Evolutionary conservation across 2,888 invertebrate genomes (phyloP).

Genomic region (Drosophila multiciliata): DNA sequence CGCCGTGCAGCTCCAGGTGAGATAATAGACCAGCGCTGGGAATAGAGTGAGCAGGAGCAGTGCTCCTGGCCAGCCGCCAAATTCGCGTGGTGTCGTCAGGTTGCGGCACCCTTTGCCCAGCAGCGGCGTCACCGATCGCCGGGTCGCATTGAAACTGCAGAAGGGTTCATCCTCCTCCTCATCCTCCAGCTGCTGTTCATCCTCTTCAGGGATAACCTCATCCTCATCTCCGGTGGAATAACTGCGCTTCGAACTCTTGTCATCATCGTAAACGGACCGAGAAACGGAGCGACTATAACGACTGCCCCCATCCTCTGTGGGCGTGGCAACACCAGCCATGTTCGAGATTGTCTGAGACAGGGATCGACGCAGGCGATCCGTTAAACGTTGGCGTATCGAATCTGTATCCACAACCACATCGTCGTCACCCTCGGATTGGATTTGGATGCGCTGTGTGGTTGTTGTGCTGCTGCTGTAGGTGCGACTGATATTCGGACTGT

Average conservation of each 20-base stretch:
- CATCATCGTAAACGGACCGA: constrained; percentile 83
- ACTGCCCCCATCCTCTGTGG: constrained; percentile 65
- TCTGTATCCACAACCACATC: constrained; percentile 71
- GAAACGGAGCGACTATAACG: constrained; percentile 79
- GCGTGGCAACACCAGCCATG: constrained; percentile 61
- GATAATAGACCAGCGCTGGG: constrained; percentile 75
- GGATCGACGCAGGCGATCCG: constrained; percentile 83
- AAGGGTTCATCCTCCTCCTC: constrained; percentile 60
- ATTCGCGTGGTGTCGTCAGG: constrained; percentile 75
- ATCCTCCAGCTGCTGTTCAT: constrained; percentile 37
- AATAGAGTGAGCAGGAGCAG: constrained; percentile 68
- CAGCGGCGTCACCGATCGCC: constrained; percentile 47
- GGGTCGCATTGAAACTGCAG: constrained; percentile 73
- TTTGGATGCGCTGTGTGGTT: constrained; percentile 79
- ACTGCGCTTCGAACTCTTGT: constrained; percentile 81
- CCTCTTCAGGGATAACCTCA: constrained; percentile 56
- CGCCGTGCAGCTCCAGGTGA: constrained; percentile 81
- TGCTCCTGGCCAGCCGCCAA: constrained; percentile 81
- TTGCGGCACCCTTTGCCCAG: constrained; percentile 68
- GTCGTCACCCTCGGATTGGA: constrained; percentile 69
- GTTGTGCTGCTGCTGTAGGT: constrained; percentile 71
- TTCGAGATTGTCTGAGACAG: constrained; percentile 79
- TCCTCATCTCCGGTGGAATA: constrained; percentile 75
- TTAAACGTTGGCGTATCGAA: constrained; percentile 79
- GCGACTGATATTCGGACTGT: constrained; percentile 71